Percentiles rank a stretch among this genome's conserved stretches.
Conservation (phyloP, 2,797 vertebrate species). For the Megaceryle alcyon region DNA sequence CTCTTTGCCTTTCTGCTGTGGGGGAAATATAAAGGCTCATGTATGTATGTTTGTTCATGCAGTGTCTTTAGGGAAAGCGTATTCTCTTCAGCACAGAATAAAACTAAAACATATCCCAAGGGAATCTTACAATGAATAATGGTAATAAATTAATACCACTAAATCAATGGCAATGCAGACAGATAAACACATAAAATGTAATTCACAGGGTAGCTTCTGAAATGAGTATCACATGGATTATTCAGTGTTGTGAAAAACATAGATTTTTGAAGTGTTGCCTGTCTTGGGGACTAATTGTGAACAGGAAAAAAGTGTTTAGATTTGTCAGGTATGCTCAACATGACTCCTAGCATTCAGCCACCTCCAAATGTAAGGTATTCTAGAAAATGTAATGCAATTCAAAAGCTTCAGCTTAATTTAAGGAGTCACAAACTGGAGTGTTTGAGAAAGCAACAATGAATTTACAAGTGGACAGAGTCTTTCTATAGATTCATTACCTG, state of each 20-base stretch:
- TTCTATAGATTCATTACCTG: neutral
- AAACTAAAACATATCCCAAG: neutral
- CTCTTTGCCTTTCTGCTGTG: neutral
- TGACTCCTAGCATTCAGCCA: neutral
- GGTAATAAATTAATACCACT: neutral
- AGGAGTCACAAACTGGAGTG: neutral
- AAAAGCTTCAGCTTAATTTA: neutral
- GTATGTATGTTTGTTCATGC: neutral
- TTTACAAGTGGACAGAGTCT: neutral
- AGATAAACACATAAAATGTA: neutral
- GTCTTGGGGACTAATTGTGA: neutral
- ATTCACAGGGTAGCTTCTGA: neutral
- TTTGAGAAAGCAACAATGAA: neutral
- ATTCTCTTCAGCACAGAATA: neutral
- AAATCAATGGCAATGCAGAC: neutral
- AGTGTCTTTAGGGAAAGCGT: neutral
- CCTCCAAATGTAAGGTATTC: neutral
- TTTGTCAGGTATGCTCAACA: neutral
- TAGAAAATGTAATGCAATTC: neutral
- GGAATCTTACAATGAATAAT: neutral
- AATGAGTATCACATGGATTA: neutral
- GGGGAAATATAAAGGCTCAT: neutral
- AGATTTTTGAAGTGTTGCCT: neutral
- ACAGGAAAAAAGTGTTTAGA: neutral
- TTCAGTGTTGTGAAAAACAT: neutral